Conservation (phyloP, 2,888 invertebrate species). For the Torymus tubicola region DNA sequence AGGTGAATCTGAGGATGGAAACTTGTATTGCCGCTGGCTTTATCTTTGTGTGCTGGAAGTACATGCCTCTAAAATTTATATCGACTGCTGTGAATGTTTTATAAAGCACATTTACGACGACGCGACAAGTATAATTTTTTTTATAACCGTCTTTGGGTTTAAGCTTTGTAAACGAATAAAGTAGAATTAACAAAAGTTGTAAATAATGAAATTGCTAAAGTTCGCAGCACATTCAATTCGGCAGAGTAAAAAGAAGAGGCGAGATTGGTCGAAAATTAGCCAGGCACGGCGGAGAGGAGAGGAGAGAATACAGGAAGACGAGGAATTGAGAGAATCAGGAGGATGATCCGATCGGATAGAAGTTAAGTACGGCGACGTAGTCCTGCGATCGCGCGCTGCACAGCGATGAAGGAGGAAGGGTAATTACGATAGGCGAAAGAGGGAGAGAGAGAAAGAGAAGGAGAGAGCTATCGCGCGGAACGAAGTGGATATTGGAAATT, state of each 20-base stretch:
- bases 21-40: conserved; percentile 40
- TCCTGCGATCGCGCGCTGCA: neutral
- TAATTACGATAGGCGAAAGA: conserved; percentile 52
- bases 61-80: conserved; percentile 47
- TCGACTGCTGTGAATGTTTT: conserved; percentile 28
- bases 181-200: no score
- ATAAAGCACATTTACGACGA: conserved; percentile 27
- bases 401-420: conserved; percentile 47
- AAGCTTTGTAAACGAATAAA: neutral
- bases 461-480: conserved; percentile 61
- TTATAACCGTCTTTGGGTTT: neutral
- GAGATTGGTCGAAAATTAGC: conserved; percentile 51
- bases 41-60: conserved; percentile 19
- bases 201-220: neutral
- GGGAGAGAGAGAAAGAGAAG: conserved; percentile 48
- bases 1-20: conserved; percentile 37
- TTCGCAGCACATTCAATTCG: conserved; percentile 5
- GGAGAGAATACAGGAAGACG: conserved; percentile 43
- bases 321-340: conserved; percentile 56
- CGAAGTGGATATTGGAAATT: conserved; percentile 67
- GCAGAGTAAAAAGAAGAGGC: conserved; percentile 44
- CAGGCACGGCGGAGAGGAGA: conserved; percentile 19
- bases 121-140: conserved; percentile 4
- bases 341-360: conserved; percentile 55
- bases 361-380: conserved; percentile 45